Conservation (phyloP, 2,888 invertebrate genomes). For the Polydrusus cervinus region DNA sequence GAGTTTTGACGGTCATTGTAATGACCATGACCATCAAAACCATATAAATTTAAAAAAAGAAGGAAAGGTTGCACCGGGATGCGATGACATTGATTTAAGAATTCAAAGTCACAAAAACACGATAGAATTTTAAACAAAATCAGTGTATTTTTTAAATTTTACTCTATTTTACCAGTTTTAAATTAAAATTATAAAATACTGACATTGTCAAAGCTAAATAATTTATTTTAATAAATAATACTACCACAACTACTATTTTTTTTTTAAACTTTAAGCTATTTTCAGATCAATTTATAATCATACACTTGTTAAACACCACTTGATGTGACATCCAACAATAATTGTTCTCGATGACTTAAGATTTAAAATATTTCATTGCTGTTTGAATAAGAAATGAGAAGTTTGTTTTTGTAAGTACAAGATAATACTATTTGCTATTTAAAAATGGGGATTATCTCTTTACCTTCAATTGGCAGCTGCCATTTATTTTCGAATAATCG, state of each 20-base stretch:
- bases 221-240: too few species aligned
- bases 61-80: too few species aligned
- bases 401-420: constrained; percentile 35
- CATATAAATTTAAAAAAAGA: too few species aligned
- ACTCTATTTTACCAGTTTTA: too few species aligned
- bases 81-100: too few species aligned
- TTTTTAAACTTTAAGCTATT: not conserved
- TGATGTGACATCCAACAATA: constrained; percentile 39
- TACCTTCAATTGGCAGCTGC: constrained; percentile 50
- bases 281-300: constrained; percentile 39
- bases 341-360: constrained; percentile 37
- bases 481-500: constrained; percentile 44
- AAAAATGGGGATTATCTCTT: constrained; percentile 48
- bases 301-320: constrained; percentile 34
- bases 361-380: constrained; percentile 25
- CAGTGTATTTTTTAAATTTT: too few species aligned
- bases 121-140: too few species aligned
- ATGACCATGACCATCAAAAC: too few species aligned
- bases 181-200: too few species aligned
- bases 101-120: too few species aligned
- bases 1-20: too few species aligned
- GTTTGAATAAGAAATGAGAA: constrained; percentile 24
- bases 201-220: too few species aligned
- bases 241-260: not conserved
- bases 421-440: constrained; percentile 51